Percentiles rank a stretch among this genome's conserved stretches.
Evolutionary conservation across 2,113 vertebrate genomes (phyloP).

Genomic region (Beaufortia kweichowensis): DNA sequence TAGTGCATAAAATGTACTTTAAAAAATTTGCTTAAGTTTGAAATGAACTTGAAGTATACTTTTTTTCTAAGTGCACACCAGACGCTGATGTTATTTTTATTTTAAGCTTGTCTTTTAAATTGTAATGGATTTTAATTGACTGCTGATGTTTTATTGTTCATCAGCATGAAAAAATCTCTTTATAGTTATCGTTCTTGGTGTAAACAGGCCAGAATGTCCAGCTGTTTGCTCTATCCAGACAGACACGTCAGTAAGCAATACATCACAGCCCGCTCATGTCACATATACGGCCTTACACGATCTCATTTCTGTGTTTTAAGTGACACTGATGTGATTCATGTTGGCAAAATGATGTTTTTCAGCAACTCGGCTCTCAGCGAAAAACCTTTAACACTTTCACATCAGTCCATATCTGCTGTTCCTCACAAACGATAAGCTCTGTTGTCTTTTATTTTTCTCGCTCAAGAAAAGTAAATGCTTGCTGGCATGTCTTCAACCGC

Average conservation of each 20-base stretch:
- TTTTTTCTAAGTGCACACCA: no score
- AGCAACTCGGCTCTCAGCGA: conserved; percentile 7
- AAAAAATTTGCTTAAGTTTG: no score
- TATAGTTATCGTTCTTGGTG: no score
- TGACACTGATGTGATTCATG: conserved; percentile 37
- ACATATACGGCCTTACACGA: conserved; percentile 47
- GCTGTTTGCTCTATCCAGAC: not conserved
- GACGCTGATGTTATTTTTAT: no score
- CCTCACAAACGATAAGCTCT: conserved; percentile 42
- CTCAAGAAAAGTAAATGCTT: conserved; percentile 50
- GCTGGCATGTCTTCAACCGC: conserved; percentile 61
- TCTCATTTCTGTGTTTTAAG: conserved; percentile 20
- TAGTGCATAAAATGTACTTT: no score
- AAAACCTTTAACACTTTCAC: conserved; percentile 28
- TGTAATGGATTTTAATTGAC: no score
- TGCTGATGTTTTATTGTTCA: no score
- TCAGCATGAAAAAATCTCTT: no score
- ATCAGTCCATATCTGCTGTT: conserved; percentile 46
- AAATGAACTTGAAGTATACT: no score
- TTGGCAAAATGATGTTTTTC: conserved; percentile 39
- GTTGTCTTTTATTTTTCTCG: conserved; percentile 44
- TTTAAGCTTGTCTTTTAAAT: no score
- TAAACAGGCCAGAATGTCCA: conserved; percentile 1
- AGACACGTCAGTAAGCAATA: conserved; percentile 40
- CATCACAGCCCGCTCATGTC: conserved; percentile 31